These are phyloP conservation scores for Stomatorhinus walkeri DNA, from an alignment of 2,797 vertebrate species.

Conservation along the genomic window DNA sequence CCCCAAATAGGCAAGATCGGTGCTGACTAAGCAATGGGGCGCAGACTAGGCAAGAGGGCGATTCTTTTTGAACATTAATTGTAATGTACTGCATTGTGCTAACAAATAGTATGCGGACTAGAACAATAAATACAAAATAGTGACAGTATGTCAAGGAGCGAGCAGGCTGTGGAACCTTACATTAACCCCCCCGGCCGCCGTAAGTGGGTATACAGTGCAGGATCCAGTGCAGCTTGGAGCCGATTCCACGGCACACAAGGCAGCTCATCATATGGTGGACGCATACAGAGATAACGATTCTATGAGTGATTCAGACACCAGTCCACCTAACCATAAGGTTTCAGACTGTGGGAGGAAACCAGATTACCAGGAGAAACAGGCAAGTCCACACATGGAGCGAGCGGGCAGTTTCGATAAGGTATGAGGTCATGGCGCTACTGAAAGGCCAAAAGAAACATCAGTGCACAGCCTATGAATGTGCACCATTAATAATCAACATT, in stretches of 20 bases:
- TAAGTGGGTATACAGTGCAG: neutral
- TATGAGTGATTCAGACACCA: neutral
- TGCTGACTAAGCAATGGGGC: neutral
- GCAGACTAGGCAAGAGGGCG: neutral
- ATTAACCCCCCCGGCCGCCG: neutral
- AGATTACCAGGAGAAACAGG: neutral
- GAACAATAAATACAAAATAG: neutral
- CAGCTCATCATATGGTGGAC: neutral
- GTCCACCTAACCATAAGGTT: neutral
- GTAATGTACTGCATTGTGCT: neutral
- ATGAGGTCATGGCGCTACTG: neutral
- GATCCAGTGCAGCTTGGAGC: neutral
- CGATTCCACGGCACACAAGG: neutral
- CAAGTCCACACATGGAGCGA: neutral
- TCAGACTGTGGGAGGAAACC: neutral
- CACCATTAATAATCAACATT: neutral
- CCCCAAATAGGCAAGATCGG: neutral
- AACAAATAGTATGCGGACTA: neutral
- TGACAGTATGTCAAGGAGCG: neutral
- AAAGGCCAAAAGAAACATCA: neutral
- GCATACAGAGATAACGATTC: neutral
- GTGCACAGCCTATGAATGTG: neutral
- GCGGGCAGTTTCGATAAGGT: neutral
- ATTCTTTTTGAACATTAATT: neutral
- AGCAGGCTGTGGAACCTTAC: neutral